A percentile compares a stretch with the other conserved stretches of the same genome.
Conservation (phyloP, 2,888 invertebrate species). For the Agrochola lychnidis region DNA sequence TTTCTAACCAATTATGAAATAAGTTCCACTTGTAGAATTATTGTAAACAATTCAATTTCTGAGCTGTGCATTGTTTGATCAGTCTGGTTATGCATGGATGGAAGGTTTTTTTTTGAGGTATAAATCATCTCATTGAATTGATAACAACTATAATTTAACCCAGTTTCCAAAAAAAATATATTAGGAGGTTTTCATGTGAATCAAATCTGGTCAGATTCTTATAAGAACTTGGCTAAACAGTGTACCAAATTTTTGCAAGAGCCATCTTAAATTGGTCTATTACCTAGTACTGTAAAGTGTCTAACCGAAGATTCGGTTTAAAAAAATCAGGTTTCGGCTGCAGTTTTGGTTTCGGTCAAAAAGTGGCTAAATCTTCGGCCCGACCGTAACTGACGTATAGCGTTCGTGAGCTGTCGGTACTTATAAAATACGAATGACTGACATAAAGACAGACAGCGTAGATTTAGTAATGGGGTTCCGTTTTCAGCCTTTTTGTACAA, state of each 20-base stretch:
- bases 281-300: conserved; percentile 11
- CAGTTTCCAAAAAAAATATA: not conserved
- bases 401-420: too few relatives aligned
- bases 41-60: not conserved
- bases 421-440: too few relatives aligned
- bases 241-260: not conserved
- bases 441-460: too few relatives aligned
- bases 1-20: not conserved
- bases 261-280: conserved; percentile 11
- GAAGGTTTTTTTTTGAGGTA: not conserved
- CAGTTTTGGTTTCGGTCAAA: too few relatives aligned
- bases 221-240: not conserved
- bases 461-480: too few relatives aligned
- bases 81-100: not conserved
- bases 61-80: not conserved
- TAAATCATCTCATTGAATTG: not conserved
- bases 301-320: too few relatives aligned
- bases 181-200: not conserved
- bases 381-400: too few relatives aligned
- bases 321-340: too few relatives aligned
- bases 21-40: not conserved
- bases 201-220: not conserved
- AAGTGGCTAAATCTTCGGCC: too few relatives aligned
- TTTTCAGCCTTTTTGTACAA: too few relatives aligned
- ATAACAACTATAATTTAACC: not conserved